Base-by-base conservation (phyloP, 2,797 vertebrate genomes). In the Melanotaenia parkinsoni region DNA sequence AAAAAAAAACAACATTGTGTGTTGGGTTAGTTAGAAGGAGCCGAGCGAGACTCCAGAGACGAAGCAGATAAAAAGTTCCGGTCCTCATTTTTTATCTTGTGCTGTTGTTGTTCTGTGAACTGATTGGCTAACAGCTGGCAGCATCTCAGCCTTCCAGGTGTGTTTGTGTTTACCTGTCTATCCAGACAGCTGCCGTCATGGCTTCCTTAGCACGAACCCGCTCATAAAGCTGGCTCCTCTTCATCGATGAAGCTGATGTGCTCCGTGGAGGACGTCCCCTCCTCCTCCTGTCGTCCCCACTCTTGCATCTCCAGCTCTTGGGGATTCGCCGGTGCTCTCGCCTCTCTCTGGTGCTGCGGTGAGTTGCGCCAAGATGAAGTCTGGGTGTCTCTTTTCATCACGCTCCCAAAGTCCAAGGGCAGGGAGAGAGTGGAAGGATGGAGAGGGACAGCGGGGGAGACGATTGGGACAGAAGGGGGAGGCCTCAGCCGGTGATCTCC, bases 191-290 rank as follows among this genome's bases (percentile, higher is more conserved):
- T 12, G 35, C 13, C 0, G 38, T 40, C 38, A 40, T 40, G 38
- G 38, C 38, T 40, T 40, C 38, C 13, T 12, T 12, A 37, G 35
- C 35, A 12, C 11, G 35, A 37, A 38, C 67, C 43, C 70, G 63
- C 43, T 94, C 93, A 95, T 80, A 93, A 85, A 26, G 88, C 92
- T 0, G 93, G 93, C 71, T 93, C 94, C 38, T 95, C 95, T 58
- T 96, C 94, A 45, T 96, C 95, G 1, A 95, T 95, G 88, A 94
- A 95, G 80, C 93, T 93, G 85, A 95, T 95, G 82, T 92, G 88
- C 86, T 95, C 94, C 0, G 78, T 61, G 57, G 88, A 91, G 71
- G 84, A 84, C 72, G 58, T 73, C 35, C 35, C 82, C 24, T 83
- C 88, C 63, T 81, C 74, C 69, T 24, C 70, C 54, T 67, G 59